Base-by-base conservation (phyloP, 2,113 vertebrate species). In the Oxygymnocypris stewartii region DNA sequence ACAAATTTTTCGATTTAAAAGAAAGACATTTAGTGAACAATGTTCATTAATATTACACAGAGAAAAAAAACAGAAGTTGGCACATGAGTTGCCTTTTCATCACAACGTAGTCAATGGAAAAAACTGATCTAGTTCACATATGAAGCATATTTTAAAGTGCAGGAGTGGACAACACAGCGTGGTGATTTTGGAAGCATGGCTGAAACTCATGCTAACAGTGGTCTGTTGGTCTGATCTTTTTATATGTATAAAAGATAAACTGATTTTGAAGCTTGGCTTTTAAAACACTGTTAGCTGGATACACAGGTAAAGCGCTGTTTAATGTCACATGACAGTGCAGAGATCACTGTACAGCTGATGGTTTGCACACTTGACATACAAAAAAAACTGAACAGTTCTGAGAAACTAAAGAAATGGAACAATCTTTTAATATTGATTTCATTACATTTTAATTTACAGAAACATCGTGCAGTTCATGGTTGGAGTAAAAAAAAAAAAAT, bases 111-210 rank as follows among this genome's bases (percentile, higher is more conserved):
- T 59, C 16, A 31, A 0, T 57, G 42, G 12, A 3, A 25, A 12
- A 35, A 37, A 31, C n/a, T 78, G 11, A 49, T 9, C 79, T 57
- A 75, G n/a, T 77, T 25, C 61, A 69, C 14, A 59, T n/a, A 85
- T 40, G 7, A 85, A 85, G n/a, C 23, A 59, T 81, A 81, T 61
- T 47, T 54, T 47, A 79, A 54, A 86, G 65, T 83, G 84, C 73
- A 73, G 63, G 20, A 63, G 54, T n/a, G 40, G 28, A 37, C 25
- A 78, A 20, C 37, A 77, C 14, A 37, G 23, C 28, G 28, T 31
- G 28, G 25, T 35, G 4, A 25, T 13, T 63, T 63, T 81, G 23
- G 57, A 81, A 44, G 79, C 37, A 81, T 65, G 6, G 31, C 18
- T 79, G 28, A 61, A 59, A 79, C 25, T 20, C 3, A 31, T 78